Evolutionary conservation across 2,888 invertebrate genomes (phyloP).

Genomic region (Conomelus anceps): DNA sequence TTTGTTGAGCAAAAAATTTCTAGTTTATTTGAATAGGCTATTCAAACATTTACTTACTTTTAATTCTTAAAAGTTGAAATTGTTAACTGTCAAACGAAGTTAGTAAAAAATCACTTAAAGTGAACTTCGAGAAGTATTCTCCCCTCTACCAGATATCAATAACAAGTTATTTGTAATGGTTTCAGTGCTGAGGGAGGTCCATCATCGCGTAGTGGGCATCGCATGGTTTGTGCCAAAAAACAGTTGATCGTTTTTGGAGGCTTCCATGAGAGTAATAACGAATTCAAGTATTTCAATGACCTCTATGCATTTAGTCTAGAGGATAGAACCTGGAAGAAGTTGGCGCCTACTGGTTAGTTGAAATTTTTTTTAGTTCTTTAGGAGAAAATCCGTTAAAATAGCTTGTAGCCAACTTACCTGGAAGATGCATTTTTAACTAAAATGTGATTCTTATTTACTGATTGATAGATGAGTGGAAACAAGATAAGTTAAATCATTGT

Average conservation of each 20-base stretch:
- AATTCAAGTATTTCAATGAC: constrained; percentile 86
- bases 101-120: neutral
- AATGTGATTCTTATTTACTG: too few species aligned
- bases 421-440: neutral
- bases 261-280: constrained; percentile 80
- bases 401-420: neutral
- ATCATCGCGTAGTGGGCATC: constrained; percentile 78
- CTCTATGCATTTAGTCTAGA: constrained; percentile 73
- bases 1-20: too few species aligned
- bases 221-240: constrained; percentile 76
- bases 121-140: too few species aligned
- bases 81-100: neutral
- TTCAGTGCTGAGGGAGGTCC: constrained; percentile 63
- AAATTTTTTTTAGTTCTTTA: neutral
- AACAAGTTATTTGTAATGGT: constrained; percentile 24
- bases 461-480: too few species aligned
- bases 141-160: too few species aligned
- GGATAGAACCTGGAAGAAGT: constrained; percentile 66
- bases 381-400: neutral
- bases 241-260: constrained; percentile 83
- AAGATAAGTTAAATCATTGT: too few species aligned
- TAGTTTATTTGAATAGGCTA: too few species aligned
- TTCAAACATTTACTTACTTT: neutral
- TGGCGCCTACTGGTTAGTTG: constrained; percentile 47
- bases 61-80: neutral